Evolutionary conservation across 2,113 vertebrate species (phyloP), one percentile per base, ranked within the genome.

Genomic region (Gnathonemus echidnorhynchus): DNA sequence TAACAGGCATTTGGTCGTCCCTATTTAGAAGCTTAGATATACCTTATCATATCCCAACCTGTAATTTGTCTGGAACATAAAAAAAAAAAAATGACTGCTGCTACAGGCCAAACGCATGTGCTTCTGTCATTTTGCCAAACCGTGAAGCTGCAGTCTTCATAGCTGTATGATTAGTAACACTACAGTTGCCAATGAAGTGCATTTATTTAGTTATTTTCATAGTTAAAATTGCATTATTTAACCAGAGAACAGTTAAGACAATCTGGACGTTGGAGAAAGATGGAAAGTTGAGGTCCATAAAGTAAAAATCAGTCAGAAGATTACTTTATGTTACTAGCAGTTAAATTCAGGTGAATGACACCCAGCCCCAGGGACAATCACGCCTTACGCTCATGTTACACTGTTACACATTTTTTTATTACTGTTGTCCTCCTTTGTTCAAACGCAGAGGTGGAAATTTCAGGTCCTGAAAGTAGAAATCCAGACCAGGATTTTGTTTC

Each of bases 1-100:
- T 90, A 90, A 90, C 56, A 90, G 80, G 27, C 84, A 66, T 50
- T 86, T 62, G 50, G 74, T 42, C 31, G 3, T 86, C 86, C 62
- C 53, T 86, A 87, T 90, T 90, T 86, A 53, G 89, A 85, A 86
- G 42, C 89, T 66, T 86, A 87, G 53, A 86, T 86, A 89, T 50
- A 89, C 84, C 90, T 91, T 77, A 89, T 91, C 92, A 88, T 89
- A 84, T 89, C 49, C 88, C 87, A 92, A 90, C 93, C 91, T 93
- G 91, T 93, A 91, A 93, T 93, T 93, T 92, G 92, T 92, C 92
- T 92, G 93, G 90, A 91, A 92, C 88, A 53, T 88, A 88, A 89
- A 87, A 88, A 89, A 87, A 87, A 85, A 66, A 91, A 92, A 90
- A 77, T 58, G 90, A 90, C 86, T 53, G 89, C 70, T 80, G 89